These are phyloP conservation scores for Gymnorhina tibicen DNA, from an alignment of 2,113 vertebrate species.

Conservation along the genomic window DNA sequence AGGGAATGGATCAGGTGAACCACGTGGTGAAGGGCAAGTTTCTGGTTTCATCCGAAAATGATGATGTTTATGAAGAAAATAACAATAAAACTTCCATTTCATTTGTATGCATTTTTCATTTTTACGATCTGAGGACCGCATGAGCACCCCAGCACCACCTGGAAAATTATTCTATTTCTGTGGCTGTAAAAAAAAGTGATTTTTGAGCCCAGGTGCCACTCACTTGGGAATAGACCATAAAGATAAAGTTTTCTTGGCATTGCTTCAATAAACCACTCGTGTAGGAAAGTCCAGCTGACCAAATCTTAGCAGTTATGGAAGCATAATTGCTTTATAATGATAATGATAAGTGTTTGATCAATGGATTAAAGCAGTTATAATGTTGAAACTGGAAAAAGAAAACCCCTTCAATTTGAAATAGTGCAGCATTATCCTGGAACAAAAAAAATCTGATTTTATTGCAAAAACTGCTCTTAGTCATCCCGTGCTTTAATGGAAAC, in stretches of 20 bases:
- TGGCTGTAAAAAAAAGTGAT: background rate
- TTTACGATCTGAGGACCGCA: background rate
- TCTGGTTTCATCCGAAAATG: background rate
- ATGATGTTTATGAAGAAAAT: background rate
- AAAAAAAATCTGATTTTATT: background rate
- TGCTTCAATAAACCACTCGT: background rate
- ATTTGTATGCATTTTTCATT: rapidly evolving
- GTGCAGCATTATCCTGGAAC: background rate
- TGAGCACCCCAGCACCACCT: background rate
- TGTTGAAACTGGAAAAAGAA: background rate
- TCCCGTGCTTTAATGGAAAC: background rate
- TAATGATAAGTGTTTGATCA: background rate
- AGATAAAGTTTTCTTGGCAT: background rate
- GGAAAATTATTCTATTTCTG: background rate
- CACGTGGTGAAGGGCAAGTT: background rate
- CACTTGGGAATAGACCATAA: background rate
- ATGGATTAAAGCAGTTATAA: background rate
- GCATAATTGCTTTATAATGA: background rate
- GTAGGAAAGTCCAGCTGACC: background rate
- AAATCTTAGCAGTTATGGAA: background rate
- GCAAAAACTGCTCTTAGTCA: background rate
- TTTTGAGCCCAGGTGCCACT: background rate
- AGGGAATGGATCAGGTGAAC: background rate
- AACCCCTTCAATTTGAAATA: background rate
- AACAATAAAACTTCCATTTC: background rate